Conservation (phyloP, 1,140 invertebrate genomes). For the Drosophila gunungcola region DNA sequence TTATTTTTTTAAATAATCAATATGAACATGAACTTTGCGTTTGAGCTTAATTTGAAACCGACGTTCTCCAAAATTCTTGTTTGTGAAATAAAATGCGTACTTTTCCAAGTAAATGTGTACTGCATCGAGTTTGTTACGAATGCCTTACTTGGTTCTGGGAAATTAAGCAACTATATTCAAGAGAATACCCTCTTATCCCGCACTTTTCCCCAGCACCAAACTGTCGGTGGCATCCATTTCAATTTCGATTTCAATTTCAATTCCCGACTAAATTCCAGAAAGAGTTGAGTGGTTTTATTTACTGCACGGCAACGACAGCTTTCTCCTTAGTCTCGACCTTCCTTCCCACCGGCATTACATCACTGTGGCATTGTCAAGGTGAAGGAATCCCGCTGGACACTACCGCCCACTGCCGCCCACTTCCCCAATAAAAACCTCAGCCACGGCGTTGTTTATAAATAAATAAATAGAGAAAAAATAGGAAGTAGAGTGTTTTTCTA, state of each 20-base stretch:
- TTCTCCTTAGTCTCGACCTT: not conserved
- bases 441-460: slow-evolving; percentile 6
- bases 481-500: slow-evolving; percentile 20
- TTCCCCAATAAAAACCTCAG: slow-evolving; percentile 1
- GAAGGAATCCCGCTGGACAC: slow-evolving; percentile 15
- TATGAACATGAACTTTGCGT: too few species aligned
- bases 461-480: not conserved
- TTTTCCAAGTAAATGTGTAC: too few species aligned
- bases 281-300: slow-evolving; percentile 19
- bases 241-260: not conserved
- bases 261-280: slow-evolving; percentile 11
- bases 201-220: not conserved
- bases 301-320: slow-evolving; percentile 13
- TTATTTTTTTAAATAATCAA: too few species aligned
- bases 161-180: too few species aligned
- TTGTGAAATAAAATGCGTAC: too few species aligned
- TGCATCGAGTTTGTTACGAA: too few species aligned
- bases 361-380: slow-evolving; percentile 35
- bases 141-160: too few species aligned
- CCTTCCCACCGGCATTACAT: slow-evolving; percentile 4
- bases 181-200: not conserved
- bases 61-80: too few species aligned
- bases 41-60: too few species aligned
- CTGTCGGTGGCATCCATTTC: slow-evolving; percentile 7
- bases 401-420: not conserved